phyloP scores from a whole-genome alignment of 92 coral and sea anemone genomes.

The Phenganax stokvisi region DNA sequence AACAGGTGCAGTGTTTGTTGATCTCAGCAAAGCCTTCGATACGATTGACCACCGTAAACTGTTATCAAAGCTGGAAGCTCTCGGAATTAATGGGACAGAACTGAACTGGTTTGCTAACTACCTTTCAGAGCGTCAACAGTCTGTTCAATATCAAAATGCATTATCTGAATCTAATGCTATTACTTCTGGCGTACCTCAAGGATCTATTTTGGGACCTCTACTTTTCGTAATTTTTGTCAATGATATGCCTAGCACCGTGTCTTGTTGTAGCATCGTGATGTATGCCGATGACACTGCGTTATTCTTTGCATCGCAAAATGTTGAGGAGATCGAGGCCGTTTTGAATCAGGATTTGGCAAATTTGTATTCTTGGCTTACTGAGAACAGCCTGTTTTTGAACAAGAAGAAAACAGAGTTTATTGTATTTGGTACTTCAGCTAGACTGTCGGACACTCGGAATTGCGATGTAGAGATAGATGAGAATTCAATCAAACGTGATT shows the following conservation, averaged over 20 bases:
- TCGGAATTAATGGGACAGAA: conserved; percentile 22
- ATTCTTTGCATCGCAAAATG: conserved; percentile 22
- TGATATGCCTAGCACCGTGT: conserved; percentile 14
- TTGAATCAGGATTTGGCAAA: background rate
- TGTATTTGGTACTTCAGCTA: conserved; percentile 16
- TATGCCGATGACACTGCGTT: conserved; percentile 28
- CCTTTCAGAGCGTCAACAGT: conserved; percentile 26
- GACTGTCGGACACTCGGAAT: conserved; percentile 2
- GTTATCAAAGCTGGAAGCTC: conserved; percentile 18
- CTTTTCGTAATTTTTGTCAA: conserved; percentile 28
- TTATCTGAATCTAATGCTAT: conserved; percentile 11
- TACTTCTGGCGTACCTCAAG: conserved; percentile 23
- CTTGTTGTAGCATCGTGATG: conserved; percentile 22
- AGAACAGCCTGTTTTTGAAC: conserved; percentile 12
- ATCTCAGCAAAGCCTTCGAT: conserved; percentile 26
- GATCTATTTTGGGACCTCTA: conserved; percentile 25
- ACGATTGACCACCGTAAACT: background rate
- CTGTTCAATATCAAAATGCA: conserved; percentile 25
- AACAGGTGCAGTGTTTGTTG: conserved; percentile 26
- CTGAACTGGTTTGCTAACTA: conserved; percentile 26
- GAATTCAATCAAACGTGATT: background rate
- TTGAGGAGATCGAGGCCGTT: conserved; percentile 27
- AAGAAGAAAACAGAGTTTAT: conserved; percentile 17
- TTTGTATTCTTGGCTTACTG: conserved; percentile 1
- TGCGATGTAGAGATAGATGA: conserved; percentile 13